phyloP scores from a whole-genome alignment of 1,140 invertebrate genomes.

The Lutraria rhynchaena region DNA sequence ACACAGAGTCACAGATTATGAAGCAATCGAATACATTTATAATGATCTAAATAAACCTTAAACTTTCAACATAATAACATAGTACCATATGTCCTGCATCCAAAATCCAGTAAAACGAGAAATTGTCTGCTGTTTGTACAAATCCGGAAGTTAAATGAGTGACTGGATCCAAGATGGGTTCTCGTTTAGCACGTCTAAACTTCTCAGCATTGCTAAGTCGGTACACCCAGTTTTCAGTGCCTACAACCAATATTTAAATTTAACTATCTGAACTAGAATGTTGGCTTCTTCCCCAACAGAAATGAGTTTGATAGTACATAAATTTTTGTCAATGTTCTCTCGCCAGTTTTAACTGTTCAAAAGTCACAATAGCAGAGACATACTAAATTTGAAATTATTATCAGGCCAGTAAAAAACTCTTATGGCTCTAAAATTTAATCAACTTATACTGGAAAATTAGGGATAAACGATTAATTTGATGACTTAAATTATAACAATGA shows the following conservation, averaged over 20 bases:
- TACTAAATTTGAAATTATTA: no score
- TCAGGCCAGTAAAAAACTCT: no score
- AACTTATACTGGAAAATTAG: no score
- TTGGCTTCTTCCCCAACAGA: no score
- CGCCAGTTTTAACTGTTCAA: no score
- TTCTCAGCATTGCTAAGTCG: constrained; percentile 85
- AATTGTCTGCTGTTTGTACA: constrained; percentile 86
- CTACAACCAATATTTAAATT: constrained; percentile 80
- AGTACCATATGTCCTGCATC: constrained; percentile 88
- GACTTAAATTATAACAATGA: no score
- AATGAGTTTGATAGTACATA: no score
- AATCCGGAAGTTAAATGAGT: constrained; percentile 86
- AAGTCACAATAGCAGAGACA: no score
- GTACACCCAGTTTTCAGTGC: constrained; percentile 88
- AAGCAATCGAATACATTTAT: background rate
- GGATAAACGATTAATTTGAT: no score
- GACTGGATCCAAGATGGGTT: constrained; percentile 84
- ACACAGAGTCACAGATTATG: background rate
- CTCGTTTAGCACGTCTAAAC: constrained; percentile 84
- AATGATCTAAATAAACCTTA: background rate
- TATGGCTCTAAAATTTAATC: no score
- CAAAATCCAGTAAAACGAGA: constrained; percentile 89
- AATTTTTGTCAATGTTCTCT: no score
- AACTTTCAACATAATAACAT: background rate
- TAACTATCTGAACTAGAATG: no score